Evolutionary conservation across 2,888 invertebrate species (phyloP), one percentile per base, ranked within the genome.

Genomic region (Ommatoiulus sabulosus): DNA sequence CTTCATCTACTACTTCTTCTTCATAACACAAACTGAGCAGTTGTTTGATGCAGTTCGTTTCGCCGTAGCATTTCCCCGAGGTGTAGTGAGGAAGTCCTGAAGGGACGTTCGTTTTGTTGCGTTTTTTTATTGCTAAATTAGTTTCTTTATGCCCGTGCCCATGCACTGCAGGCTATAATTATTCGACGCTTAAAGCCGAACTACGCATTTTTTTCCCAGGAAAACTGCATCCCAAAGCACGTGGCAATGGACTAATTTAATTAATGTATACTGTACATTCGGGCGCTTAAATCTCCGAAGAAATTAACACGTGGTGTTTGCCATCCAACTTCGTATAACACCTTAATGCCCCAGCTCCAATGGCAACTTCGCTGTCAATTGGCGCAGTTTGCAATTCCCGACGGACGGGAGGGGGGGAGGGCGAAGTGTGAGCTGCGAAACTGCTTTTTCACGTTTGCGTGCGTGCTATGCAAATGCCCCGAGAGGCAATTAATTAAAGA

Each of bases 301-400:
- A 72, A 72, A 72, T 72, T 72, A 72, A 72, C 72, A 72, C 72
- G 72, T 72, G 10, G n/a, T n/a, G n/a, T 24, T 72, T 72, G 72
- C 72, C 72, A 72, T n/a, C 72, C 24, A 72, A 10, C 24, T 57
- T n/a, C 57, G n/a, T n/a, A 57, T 57, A 57, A 72, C 72, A 72
- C 24, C 72, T 72, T 72, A 72, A 72, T 72, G 57, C 57, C 57
- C 57, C 57, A 57, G 57, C 72, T 72, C 72, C 24, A 24, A 72
- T 72, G 24, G 72, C 72, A 72, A 8, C 72, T 24, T n/a, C 24
- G 72, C 24, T 72, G 72, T 72, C 72, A 72, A 72, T 72, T 72
- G 72, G 72, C 24, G 72, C 72, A 72, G 72, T 72, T 63, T 72
- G 72, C 6, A 10, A 24, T n/a, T 72, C 72, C 24, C 72, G 3